These are phyloP conservation scores for Hemicentrotus pulcherrimus DNA, from an alignment of 35 echinoderm and acorn worm species.

Conservation along the genomic window DNA sequence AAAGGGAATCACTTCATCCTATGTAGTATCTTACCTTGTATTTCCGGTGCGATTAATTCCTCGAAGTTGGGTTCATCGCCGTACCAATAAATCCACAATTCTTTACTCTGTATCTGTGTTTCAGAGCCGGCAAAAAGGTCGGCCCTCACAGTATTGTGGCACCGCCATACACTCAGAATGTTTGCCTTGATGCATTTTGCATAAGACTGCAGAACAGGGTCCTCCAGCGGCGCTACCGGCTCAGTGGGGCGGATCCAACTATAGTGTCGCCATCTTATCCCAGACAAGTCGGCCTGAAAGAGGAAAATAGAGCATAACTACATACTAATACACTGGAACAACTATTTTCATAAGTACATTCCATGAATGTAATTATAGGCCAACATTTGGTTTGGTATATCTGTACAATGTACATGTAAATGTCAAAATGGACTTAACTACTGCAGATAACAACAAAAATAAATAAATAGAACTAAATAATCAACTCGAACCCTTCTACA, in stretches of 20 bases:
- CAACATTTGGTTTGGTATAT: too few species aligned
- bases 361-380: too few species aligned
- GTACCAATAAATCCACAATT: conserved; percentile 98
- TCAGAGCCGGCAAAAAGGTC: conserved; percentile 32
- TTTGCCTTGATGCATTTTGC: conserved; percentile 81
- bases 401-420: too few species aligned
- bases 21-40: conserved; percentile 77
- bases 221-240: conserved; percentile 91
- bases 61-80: conserved; percentile 94
- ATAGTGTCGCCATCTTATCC: conserved; percentile 97
- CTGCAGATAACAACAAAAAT: too few species aligned
- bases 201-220: conserved; percentile 92
- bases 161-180: conserved; percentile 89
- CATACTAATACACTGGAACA: neutral
- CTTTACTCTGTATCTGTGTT: conserved; percentile 62
- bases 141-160: conserved; percentile 54
- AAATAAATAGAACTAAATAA: too few species aligned
- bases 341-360: too few species aligned
- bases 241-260: conserved; percentile 68
- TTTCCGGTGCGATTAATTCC: conserved; percentile 74
- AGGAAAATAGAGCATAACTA: neutral
- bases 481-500: too few species aligned
- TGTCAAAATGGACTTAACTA: too few species aligned
- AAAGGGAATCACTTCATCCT: neutral
- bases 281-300: conserved; percentile 86